A percentile compares a stretch with the other conserved stretches of the same genome.
Conservation (phyloP, 2,797 vertebrate species). For the Bradypus variegatus region DNA sequence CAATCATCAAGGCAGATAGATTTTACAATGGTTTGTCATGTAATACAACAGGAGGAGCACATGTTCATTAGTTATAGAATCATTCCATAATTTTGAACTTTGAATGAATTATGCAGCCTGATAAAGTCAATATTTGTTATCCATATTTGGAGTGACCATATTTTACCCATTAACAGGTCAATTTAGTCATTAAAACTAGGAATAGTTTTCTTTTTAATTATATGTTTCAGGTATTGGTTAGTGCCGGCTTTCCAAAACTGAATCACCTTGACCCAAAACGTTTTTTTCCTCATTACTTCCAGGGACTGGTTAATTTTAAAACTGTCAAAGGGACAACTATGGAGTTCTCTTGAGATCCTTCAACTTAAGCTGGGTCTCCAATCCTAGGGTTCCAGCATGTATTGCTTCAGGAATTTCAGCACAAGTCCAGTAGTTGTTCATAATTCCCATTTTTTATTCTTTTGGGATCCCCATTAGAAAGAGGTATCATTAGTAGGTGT, state of each 20-base stretch:
- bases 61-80: background rate
- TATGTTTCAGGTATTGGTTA: background rate
- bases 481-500: background rate
- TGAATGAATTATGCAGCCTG: background rate
- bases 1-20: background rate
- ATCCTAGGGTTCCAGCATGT: background rate
- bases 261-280: background rate
- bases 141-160: background rate
- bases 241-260: background rate
- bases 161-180: background rate
- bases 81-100: background rate
- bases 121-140: background rate
- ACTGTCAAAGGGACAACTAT: background rate
- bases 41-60: background rate
- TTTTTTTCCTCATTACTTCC: background rate
- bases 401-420: background rate
- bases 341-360: background rate
- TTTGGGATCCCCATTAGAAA: background rate
- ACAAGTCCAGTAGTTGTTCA: background rate
- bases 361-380: fast-evolving
- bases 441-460: background rate
- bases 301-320: background rate
- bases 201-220: background rate
- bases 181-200: background rate
- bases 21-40: background rate